These are phyloP conservation scores for Dasypogon diadema DNA, from an alignment of 2,888 invertebrate genomes.

Conservation along the genomic window DNA sequence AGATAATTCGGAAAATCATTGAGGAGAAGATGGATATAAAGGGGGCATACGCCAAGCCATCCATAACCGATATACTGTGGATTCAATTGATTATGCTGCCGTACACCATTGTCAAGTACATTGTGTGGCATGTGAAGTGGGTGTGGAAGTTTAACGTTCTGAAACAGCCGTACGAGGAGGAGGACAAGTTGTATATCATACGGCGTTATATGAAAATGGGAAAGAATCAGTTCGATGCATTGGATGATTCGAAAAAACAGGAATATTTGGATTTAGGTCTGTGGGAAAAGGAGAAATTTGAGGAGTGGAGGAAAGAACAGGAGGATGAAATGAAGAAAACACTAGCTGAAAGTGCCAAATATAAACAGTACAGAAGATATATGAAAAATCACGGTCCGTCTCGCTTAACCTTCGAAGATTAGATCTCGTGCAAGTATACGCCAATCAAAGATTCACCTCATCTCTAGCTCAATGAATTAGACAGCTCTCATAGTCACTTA, in stretches of 20 bases:
- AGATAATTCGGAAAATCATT: slow-evolving; percentile 82
- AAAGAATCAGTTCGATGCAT: slow-evolving; percentile 77
- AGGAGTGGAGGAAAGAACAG: slow-evolving; percentile 82
- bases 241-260: slow-evolving; percentile 81
- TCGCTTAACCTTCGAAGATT: slow-evolving; percentile 92
- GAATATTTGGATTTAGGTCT: slow-evolving; percentile 81
- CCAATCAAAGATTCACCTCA: too few relatives aligned
- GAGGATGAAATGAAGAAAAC: slow-evolving; percentile 88
- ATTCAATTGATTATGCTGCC: slow-evolving; percentile 85
- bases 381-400: slow-evolving; percentile 91
- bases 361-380: slow-evolving; percentile 90
- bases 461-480: too few relatives aligned
- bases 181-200: slow-evolving; percentile 88
- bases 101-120: slow-evolving; percentile 77
- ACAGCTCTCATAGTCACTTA: too few relatives aligned
- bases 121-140: slow-evolving; percentile 84
- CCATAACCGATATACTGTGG: slow-evolving; percentile 82
- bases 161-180: slow-evolving; percentile 81
- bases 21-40: slow-evolving; percentile 95
- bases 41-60: slow-evolving; percentile 91
- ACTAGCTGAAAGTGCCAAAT: slow-evolving; percentile 86
- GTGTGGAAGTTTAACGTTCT: slow-evolving; percentile 82
- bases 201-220: slow-evolving; percentile 81
- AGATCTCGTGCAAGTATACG: too few relatives aligned
- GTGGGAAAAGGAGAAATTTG: slow-evolving; percentile 86